Evolutionary conservation across 2,113 vertebrate species (phyloP).

Genomic region (Bubo blakistoni): DNA sequence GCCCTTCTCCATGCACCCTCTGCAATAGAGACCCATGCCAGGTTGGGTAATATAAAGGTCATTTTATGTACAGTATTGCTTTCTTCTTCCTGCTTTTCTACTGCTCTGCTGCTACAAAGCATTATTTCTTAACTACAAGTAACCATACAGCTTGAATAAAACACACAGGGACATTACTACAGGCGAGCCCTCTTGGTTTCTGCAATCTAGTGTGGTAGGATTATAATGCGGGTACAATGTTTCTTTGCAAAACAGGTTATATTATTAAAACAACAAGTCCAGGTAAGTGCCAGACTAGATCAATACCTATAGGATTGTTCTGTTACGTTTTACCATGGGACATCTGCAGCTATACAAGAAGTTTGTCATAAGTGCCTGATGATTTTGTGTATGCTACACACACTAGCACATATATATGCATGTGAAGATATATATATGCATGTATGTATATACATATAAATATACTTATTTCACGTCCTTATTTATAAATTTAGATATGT

Average conservation of each 20-base stretch:
- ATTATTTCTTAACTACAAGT: constrained; percentile 75
- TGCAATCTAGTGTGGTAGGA: constrained; percentile 76
- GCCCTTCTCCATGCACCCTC: constrained; percentile 82
- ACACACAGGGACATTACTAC: constrained; percentile 76
- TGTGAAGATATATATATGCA: constrained; percentile 73
- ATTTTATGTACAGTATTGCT: constrained; percentile 86
- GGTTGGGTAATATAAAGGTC: constrained; percentile 77
- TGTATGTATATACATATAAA: constrained; percentile 83
- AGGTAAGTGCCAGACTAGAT: constrained; percentile 86
- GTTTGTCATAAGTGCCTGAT: constrained; percentile 91
- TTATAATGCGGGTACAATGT: constrained; percentile 71
- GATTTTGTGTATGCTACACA: constrained; percentile 73
- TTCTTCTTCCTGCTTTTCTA: constrained; percentile 83
- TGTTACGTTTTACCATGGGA: constrained; percentile 71
- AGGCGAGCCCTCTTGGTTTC: constrained; percentile 76
- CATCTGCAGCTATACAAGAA: constrained; percentile 74
- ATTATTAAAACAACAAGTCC: constrained; percentile 82
- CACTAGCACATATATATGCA: constrained; percentile 77
- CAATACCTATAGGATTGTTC: constrained; percentile 82
- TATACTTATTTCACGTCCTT: constrained; percentile 78
- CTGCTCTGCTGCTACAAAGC: constrained; percentile 83
- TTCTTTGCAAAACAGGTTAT: constrained; percentile 75
- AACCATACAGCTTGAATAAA: constrained; percentile 76
- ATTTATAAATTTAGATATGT: constrained; percentile 82
- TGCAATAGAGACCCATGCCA: constrained; percentile 80